Base-by-base conservation (phyloP, 1,140 invertebrate genomes). In the Epicauta chinensis region DNA sequence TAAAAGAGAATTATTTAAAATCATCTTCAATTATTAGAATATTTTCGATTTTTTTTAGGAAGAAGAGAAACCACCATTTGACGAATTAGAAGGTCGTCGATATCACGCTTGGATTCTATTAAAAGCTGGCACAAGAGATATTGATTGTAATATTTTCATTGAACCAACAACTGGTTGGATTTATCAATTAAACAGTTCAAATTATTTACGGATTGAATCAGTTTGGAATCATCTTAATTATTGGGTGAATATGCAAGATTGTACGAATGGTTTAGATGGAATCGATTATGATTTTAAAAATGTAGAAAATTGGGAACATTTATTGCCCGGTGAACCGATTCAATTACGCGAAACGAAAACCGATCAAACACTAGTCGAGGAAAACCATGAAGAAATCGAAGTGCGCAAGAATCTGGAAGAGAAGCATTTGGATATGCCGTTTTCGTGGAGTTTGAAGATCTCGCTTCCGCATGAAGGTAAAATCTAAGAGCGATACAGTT, bases 141-240 rank as follows among this genome's bases (percentile, higher is more conserved):
- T 86, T 2, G 66, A 70, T 9, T 74, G 81, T 50, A 77, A 81
- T 0, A 81, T 87, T 67, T 95, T 93, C 62, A 83, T 95, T 30
- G 92, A 96, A 62, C 81, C 91, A 0, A 80, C 83, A 10, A 87
- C 87, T 0, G 91, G 91, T 0, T 69, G 76, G 2, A 67, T 75
- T 0, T 77, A 82, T 52, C 71, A 80, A 0, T 59, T 82, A 1
- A 66, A 75, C 15, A 77, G 80, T 50, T 63, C 72, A 13, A 73
- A 82, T 36, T 95, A 93, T 61, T 78, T 86, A 16, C 79, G 84
- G 0, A 74, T 95, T 6, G 91, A 96, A 58, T 84, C 82, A 53
- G 68, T 94, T 36, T 96, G 91, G 81, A 94, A 93, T 63, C 73
- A 93, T 62, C 66, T 77, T 36, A 95, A 96, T 73, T 94, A 92